Base-by-base conservation (phyloP, 1,140 invertebrate species). In the Megalopta genalis region DNA sequence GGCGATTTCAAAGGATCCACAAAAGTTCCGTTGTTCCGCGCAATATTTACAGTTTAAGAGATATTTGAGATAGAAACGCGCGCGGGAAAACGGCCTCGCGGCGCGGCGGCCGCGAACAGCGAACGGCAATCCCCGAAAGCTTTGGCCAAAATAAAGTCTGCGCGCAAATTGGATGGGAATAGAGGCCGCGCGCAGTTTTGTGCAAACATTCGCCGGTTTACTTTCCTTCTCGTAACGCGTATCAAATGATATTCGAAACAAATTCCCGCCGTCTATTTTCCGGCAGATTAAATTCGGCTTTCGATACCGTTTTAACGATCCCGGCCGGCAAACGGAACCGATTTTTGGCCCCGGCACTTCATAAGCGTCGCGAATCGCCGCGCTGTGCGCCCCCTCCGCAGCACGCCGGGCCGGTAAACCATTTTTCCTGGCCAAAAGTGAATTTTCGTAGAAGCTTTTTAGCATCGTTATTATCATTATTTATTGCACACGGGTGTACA, bases 101-200 rank as follows among this genome's bases (percentile, higher is more conserved):
- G 46, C 39, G 62, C 6, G 49, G 54, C 67, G 54, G 64, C 49
- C 39, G 49, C 25, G 63, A 59, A 57, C 77, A 79, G 32, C 75
- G 60, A 77, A 54, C 76, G 63, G 49, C 68, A 69, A 77, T 71
- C 76, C 27, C 68, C 39, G 68, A 14, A 71, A 39, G 69, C 69
- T 72, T 78, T 57, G 68, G 60, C 76, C 76, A 78, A 78, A 78
- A 78, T 72, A 72, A 72, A 78, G 76, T 72, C 69, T 78, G 76
- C 76, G 46, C 69, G 49, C 69, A 70, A 78, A 78, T 78, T 78
- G 69, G 37, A 63, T 64, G 71, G 69, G 60, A 64, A 71, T 57
- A 65, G 76, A 42, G 76, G 49, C 46, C 23, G 62, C 49, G 68
- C 49, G 71, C 54, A 78, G 76, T 78, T 78, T 72, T 62, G 68